Base-by-base conservation (phyloP, 2,797 vertebrate genomes). In the Lycodopsis pacificus region DNA sequence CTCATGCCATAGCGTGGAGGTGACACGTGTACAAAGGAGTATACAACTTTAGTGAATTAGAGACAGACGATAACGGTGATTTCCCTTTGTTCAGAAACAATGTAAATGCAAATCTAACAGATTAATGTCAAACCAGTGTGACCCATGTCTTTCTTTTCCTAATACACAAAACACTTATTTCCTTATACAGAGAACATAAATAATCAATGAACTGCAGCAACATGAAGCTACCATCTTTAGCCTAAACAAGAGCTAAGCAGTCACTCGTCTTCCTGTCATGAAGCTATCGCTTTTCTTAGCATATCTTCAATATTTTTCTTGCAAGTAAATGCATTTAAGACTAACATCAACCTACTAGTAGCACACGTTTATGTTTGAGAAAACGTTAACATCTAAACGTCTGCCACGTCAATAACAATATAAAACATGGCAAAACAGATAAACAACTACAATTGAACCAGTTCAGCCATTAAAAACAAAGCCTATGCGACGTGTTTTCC, bases 131-230 rank as follows among this genome's bases (percentile, higher is more conserved):
- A 51, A 49, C 30, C 9, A 65, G 20, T 5, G 2, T 53, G 38
- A 66, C 20, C 40, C 51, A 56, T 65, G 32, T 68, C 46, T 76
- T 64, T 64, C 11, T 30, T 80, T 69, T 72, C 61, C 65, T 67
- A 57, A 67, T 65, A 80, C 68, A 82, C 70, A 82, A 82, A 74
- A 80, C 74, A 88, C 76, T 54, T 83, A 84, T 89, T 92, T 92
- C 77, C 85, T 53, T 68, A 84, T 53, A 86, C 70, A 86, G 81
- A 83, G 71, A 51, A 73, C 86, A 94, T 95, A 82, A 94, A 96
- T 95, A 94, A 95, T 95, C 90, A 84, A 95, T 95, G 91, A 94
- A 87, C 86, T 94, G 94, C 94, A 93, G 94, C 89, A 92, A 72
- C 87, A 86, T 71, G 80, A 93, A 85, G 85, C 76, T 77, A 59